Evolutionary conservation across 1,140 invertebrate species (phyloP).

Genomic region (Metaphire vulgaris): DNA sequence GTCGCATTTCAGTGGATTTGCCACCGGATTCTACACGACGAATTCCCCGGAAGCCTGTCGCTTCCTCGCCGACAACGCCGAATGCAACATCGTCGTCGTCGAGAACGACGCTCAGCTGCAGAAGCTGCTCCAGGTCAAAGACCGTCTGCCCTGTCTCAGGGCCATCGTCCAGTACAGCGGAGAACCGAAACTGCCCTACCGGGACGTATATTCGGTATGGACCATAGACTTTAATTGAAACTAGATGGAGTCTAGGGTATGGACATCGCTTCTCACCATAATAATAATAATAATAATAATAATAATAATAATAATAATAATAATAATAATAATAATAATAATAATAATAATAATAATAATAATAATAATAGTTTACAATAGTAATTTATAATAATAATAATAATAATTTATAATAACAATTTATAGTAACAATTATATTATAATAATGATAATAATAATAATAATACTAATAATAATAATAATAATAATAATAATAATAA

Average conservation of each 20-base stretch:
- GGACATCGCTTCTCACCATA: background rate
- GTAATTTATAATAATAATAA: background rate
- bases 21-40: slow-evolving; percentile 84
- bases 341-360: background rate
- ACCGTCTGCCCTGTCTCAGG: slow-evolving; percentile 68
- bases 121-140: slow-evolving; percentile 69
- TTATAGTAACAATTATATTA: no score
- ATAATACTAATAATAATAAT: no score
- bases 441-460: no score
- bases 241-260: background rate
- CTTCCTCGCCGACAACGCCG: slow-evolving; percentile 66
- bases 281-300: background rate
- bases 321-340: background rate
- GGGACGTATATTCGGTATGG: slow-evolving; percentile 43
- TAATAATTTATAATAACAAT: no score
- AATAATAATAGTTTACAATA: background rate
- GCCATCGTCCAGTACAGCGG: slow-evolving; percentile 80
- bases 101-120: slow-evolving; percentile 80
- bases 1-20: slow-evolving; percentile 66
- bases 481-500: slow-evolving; percentile 3
- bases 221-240: no score
- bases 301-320: background rate
- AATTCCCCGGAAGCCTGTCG: slow-evolving; percentile 77
- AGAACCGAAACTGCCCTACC: slow-evolving; percentile 54
- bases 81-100: slow-evolving; percentile 77